These are phyloP conservation scores for Eublepharis macularius DNA, from an alignment of 2,113 vertebrate species.

Conservation along the genomic window DNA sequence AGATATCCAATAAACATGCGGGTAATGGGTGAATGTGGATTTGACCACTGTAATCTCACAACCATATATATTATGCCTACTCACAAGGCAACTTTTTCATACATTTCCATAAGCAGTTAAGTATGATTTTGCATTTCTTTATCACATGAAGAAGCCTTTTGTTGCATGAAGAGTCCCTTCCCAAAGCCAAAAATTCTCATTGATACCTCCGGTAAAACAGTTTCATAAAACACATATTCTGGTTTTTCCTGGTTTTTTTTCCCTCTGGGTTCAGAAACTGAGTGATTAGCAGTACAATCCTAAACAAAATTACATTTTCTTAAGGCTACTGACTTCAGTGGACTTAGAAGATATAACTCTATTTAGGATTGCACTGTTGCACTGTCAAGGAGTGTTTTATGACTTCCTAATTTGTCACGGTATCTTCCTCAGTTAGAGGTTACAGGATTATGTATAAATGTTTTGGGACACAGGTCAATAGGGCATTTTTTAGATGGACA, in stretches of 20 bases:
- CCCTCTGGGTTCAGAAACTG: not conserved
- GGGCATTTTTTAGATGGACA: not conserved
- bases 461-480: not conserved
- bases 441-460: not conserved
- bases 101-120: not conserved
- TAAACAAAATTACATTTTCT: no score
- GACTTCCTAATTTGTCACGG: not conserved
- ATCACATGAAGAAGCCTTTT: not conserved
- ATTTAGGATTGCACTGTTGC: no score
- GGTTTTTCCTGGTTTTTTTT: not conserved
- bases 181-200: not conserved
- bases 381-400: not conserved
- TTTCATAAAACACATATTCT: not conserved
- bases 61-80: not conserved
- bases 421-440: not conserved
- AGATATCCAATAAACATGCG: no score
- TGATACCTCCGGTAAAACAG: not conserved
- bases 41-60: not conserved
- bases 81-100: not conserved
- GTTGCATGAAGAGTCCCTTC: not conserved
- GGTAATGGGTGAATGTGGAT: no score
- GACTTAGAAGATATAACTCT: no score
- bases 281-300: no score
- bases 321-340: no score
- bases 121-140: not conserved